These are phyloP conservation scores for Pristionchus maxplancki DNA, from an alignment of 2,888 invertebrate species.

Conservation along the genomic window DNA sequence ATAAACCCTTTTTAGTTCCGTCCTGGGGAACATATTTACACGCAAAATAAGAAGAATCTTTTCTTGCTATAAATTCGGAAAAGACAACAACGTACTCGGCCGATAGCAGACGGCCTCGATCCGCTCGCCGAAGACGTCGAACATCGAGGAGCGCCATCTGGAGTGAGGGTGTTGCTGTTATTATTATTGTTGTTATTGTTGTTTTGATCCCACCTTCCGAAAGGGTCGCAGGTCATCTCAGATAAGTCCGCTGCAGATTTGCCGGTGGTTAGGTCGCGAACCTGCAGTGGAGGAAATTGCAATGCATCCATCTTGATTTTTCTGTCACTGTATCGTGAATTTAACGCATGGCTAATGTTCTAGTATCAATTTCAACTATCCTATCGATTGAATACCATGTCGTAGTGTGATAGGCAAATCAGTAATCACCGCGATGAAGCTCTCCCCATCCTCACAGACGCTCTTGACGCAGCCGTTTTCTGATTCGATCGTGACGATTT, in stretches of 20 bases:
- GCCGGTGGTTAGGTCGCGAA: not conserved
- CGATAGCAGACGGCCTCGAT: slow-evolving; percentile 18
- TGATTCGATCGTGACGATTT: not conserved
- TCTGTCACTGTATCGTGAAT: no score
- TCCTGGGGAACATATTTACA: no score
- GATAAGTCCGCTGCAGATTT: not conserved
- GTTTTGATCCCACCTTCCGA: not conserved
- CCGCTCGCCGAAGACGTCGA: not conserved
- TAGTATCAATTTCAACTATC: no score
- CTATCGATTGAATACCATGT: no score
- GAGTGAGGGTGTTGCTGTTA: not conserved
- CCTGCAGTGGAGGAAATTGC: no score
- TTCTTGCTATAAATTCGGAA: not conserved
- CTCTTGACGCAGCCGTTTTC: slow-evolving; percentile 34
- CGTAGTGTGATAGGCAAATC: no score
- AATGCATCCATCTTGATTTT: no score
- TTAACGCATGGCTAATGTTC: no score
- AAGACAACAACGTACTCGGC: not conserved
- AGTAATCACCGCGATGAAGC: slow-evolving; percentile 34
- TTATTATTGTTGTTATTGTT: not conserved
- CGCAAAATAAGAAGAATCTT: no score
- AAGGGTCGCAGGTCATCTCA: not conserved
- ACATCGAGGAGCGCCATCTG: slow-evolving; percentile 15
- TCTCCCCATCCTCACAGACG: slow-evolving; percentile 11
- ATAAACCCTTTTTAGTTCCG: no score